These are phyloP conservation scores for Falco peregrinus DNA, from an alignment of 2,797 vertebrate species.

Conservation along the genomic window DNA sequence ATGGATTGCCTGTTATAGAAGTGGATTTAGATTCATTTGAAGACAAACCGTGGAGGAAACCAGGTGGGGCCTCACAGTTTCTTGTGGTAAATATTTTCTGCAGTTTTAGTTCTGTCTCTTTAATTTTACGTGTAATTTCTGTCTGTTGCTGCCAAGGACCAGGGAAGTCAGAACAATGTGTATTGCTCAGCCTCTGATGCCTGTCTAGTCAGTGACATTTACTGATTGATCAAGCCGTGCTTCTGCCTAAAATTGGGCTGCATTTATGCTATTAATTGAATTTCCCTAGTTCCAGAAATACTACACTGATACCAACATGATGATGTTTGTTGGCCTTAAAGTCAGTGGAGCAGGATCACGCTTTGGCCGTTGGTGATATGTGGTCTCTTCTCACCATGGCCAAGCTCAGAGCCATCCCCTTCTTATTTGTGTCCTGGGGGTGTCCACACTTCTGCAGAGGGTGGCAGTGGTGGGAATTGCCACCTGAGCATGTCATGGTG, in stretches of 20 bases:
- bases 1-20: conserved; percentile 78
- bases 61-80: conserved; percentile 74
- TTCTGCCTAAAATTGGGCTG: not conserved
- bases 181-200: not conserved
- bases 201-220: not conserved
- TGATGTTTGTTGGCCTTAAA: not conserved
- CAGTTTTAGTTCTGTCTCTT: not conserved
- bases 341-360: not conserved
- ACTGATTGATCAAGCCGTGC: not conserved
- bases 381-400: not conserved
- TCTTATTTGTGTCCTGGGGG: not conserved
- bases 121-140: not conserved
- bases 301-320: not conserved
- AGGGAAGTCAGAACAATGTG: not conserved
- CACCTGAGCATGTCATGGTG: fast-evolving
- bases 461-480: not conserved
- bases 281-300: not conserved
- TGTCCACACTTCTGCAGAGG: not conserved
- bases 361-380: not conserved
- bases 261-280: not conserved
- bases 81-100: conserved; percentile 62
- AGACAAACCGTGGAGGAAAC: conserved; percentile 83
- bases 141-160: not conserved
- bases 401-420: not conserved
- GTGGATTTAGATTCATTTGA: conserved; percentile 81